A percentile compares a stretch with the other conserved stretches of the same genome.
These are phyloP conservation scores for Phyllotis vaccarum DNA, from an alignment of 2,797 vertebrate species.

Conservation along the genomic window DNA sequence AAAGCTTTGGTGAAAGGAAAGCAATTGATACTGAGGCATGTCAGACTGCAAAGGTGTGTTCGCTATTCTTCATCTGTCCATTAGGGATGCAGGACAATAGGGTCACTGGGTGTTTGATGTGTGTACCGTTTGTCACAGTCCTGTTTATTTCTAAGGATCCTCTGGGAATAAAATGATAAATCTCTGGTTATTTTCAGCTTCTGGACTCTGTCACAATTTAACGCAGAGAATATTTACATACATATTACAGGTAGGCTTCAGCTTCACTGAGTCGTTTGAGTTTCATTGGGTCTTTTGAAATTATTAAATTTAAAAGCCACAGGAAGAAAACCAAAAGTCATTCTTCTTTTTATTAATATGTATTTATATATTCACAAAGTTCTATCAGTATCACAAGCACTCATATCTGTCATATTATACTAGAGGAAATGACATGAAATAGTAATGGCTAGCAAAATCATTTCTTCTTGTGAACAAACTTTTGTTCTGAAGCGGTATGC, in stretches of 20 bases:
- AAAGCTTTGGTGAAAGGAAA: background rate
- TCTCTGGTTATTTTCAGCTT: conserved; percentile 60
- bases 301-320: conserved; percentile 65
- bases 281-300: conserved; percentile 40
- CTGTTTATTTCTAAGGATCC: conserved; percentile 48
- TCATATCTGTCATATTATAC: background rate
- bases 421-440: conserved; percentile 14
- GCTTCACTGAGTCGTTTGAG: conserved; percentile 68
- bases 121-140: background rate
- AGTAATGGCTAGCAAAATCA: conserved; percentile 1
- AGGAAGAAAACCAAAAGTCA: conserved; percentile 31
- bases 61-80: background rate
- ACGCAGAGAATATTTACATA: conserved; percentile 78
- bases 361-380: conserved; percentile 43
- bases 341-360: conserved; percentile 40
- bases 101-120: background rate
- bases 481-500: background rate
- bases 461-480: background rate
- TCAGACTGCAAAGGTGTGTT: background rate
- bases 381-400: conserved; percentile 47
- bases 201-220: conserved; percentile 68
- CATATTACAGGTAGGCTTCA: conserved; percentile 66
- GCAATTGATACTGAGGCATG: background rate
- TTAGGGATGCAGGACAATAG: background rate
- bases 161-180: conserved; percentile 18